Base-by-base conservation (phyloP, 2,797 vertebrate species). In the Sphaeramia orbicularis region DNA sequence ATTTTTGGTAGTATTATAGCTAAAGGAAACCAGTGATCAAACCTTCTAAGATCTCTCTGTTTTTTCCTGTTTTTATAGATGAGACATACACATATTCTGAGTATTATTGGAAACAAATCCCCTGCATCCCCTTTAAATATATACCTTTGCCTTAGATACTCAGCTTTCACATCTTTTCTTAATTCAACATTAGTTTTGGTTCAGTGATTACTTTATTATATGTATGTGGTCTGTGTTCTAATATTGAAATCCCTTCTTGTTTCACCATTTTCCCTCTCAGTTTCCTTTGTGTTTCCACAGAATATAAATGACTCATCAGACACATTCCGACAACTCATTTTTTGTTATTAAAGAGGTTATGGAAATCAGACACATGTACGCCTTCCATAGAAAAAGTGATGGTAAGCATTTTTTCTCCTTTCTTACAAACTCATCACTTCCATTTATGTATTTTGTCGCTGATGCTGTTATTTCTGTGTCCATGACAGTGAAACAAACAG, bases 401-500 rank as follows among this genome's bases (percentile, higher is more conserved):
- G 45, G 60, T 71, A 35, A 38, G 30, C 7, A 2, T 24, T 38
- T 64, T 49, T 74, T 54, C 48, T 61, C 19, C n/a, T 50, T 36
- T 63, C 16, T 52, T 24, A 1, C 16, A 42, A 10, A 15, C 53
- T 63, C 45, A 54, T 0, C 27, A 6, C 50, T 67, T 57, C 24
- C 36, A 24, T 52, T 15, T 19, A 30, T 4, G 43, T 58, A 19
- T 27, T 51, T 57, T 16, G 27, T 24, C 3, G 1, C 21, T 40
- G 6, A 14, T 50, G 49, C 13, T 75, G 63, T 60, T 73, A 4
- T 51, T 57, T 42, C 32, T 52, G 56, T 71, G 50, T 63, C 68
- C 53, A 73, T 67, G 69, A 51, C 41, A 14, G 48, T 65, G 32
- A 41, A 44, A 6, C 54, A 63, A 66, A 70, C 16, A 69, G 4